Percentiles rank a stretch among this genome's conserved stretches.
Evolutionary conservation across 1,140 invertebrate genomes (phyloP).

Genomic region (Euwallacea similis): DNA sequence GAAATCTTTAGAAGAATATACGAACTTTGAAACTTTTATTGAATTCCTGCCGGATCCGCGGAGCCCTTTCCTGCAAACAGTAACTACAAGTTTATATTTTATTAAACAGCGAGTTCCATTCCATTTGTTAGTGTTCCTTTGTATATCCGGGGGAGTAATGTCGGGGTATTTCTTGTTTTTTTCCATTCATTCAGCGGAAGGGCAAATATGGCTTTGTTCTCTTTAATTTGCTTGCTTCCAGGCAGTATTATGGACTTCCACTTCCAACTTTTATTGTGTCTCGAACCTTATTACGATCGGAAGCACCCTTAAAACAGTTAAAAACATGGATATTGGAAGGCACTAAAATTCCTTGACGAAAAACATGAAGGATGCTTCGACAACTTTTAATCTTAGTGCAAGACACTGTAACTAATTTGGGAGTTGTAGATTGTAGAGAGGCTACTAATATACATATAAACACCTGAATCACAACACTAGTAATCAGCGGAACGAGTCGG

Average conservation of each 20-base stretch:
- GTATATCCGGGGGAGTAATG: slow-evolving; percentile 11
- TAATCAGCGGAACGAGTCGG: too few species aligned
- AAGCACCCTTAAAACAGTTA: neutral
- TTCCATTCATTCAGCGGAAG: neutral
- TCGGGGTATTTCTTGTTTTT: neutral
- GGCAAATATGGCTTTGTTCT: neutral
- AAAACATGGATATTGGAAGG: neutral
- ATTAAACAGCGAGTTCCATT: slow-evolving; percentile 7
- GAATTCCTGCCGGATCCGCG: slow-evolving; percentile 15
- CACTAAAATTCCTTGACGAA: too few species aligned
- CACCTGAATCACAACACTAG: too few species aligned
- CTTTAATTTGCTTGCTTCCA: slow-evolving; percentile 4
- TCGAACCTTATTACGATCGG: neutral
- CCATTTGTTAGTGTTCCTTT: slow-evolving; percentile 11
- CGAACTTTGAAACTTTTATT: slow-evolving; percentile 32
- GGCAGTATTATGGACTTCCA: neutral
- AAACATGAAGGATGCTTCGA: too few species aligned
- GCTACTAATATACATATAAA: too few species aligned
- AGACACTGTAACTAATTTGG: too few species aligned
- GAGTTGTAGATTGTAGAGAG: too few species aligned
- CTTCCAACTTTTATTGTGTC: neutral
- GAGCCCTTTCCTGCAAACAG: slow-evolving; percentile 2
- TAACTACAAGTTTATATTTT: slow-evolving; percentile 18
- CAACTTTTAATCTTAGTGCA: too few species aligned
- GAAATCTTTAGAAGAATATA: slow-evolving; percentile 28